Evolutionary conservation across 2,888 invertebrate genomes (phyloP).

Genomic region (Nomada goodeniana): DNA sequence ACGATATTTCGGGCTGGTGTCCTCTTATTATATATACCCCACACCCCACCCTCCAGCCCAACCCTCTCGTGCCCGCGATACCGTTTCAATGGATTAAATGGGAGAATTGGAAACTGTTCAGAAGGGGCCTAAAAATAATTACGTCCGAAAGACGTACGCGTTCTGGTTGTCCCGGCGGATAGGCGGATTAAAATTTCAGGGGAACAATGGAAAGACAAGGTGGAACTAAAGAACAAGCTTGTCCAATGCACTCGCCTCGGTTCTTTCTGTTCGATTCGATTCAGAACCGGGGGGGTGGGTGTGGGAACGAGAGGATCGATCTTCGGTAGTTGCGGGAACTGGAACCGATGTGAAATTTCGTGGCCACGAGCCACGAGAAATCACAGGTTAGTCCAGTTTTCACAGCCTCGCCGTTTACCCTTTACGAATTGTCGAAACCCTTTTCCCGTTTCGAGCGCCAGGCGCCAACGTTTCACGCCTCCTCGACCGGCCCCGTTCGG

Average conservation of each 20-base stretch:
- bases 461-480: constrained; percentile 82
- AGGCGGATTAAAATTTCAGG: neutral
- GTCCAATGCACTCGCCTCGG: constrained; percentile 15
- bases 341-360: constrained; percentile 71
- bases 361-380: constrained; percentile 42
- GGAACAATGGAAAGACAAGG: constrained; percentile 16
- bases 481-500: constrained; percentile 54
- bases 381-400: constrained; percentile 67
- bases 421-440: constrained; percentile 68
- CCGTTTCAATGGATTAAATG: constrained; percentile 58
- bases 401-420: constrained; percentile 57
- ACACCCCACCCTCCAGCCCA: neutral
- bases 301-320: constrained; percentile 2
- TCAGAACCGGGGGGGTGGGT: neutral
- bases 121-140: neutral
- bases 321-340: neutral
- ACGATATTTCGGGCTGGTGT: constrained; percentile 63
- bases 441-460: constrained; percentile 75
- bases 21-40: constrained; percentile 39
- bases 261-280: constrained; percentile 33
- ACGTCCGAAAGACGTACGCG: neutral
- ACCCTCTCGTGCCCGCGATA: neutral
- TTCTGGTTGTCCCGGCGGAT: neutral
- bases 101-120: constrained; percentile 31
- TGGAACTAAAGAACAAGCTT: constrained; percentile 20